phyloP scores from a whole-genome alignment of 2,888 invertebrate genomes.

The Luffia ferchaultella region DNA sequence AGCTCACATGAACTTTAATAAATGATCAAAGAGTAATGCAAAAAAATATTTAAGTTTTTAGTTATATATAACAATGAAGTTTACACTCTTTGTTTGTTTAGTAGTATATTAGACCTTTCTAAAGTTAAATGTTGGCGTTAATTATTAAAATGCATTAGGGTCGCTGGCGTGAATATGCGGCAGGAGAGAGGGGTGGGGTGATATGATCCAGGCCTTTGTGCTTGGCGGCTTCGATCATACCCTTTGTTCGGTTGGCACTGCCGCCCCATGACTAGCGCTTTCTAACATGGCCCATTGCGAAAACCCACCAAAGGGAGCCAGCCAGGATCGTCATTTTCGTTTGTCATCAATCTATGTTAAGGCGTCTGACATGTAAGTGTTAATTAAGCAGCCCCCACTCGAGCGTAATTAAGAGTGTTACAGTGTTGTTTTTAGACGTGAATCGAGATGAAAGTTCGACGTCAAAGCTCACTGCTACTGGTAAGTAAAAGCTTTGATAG shows the following conservation, averaged over 20 bases:
- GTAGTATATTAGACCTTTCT: neutral
- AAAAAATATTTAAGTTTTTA: too few species aligned
- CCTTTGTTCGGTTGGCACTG: conserved; percentile 30
- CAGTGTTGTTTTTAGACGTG: conserved; percentile 65
- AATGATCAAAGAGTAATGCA: too few species aligned
- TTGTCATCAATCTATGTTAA: conserved; percentile 67
- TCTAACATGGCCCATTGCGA: conserved; percentile 30
- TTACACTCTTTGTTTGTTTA: too few species aligned
- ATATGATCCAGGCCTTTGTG: conserved; percentile 44
- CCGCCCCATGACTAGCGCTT: conserved; percentile 52
- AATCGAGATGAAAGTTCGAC: conserved; percentile 63
- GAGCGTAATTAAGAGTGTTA: conserved; percentile 64
- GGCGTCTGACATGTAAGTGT: conserved; percentile 62
- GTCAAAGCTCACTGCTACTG: too few species aligned
- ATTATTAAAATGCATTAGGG: conserved; percentile 60
- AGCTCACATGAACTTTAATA: too few species aligned
- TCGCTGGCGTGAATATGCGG: conserved; percentile 44
- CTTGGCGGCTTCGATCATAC: conserved; percentile 3
- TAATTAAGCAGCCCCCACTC: conserved; percentile 65
- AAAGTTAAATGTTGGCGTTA: conserved; percentile 23
- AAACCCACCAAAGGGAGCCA: conserved; percentile 43
- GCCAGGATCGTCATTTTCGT: conserved; percentile 58
- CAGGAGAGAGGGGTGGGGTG: conserved; percentile 37
- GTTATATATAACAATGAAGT: too few species aligned
- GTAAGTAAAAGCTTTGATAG: too few species aligned